A percentile compares a stretch with the other conserved stretches of the same genome.
These are phyloP conservation scores for Nansenia antarctica DNA, from an alignment of 2,113 vertebrate species.

Conservation along the genomic window DNA sequence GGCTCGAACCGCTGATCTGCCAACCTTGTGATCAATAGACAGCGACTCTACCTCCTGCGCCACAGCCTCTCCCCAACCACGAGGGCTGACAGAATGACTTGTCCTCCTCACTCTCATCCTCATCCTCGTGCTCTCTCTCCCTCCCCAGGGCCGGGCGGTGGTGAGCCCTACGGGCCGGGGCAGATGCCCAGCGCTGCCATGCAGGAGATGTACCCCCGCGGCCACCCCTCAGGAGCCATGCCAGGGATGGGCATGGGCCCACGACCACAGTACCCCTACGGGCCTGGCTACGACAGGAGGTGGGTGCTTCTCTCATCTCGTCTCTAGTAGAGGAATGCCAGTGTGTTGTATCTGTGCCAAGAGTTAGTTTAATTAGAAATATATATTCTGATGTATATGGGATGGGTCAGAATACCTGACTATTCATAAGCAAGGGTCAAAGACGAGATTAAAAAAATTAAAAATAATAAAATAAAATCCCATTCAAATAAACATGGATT, in stretches of 20 bases:
- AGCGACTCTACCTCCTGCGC: no score
- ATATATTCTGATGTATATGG: no score
- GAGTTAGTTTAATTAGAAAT: no score
- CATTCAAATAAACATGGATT: no score
- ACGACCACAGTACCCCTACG: slow-evolving; percentile 88
- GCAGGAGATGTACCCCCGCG: slow-evolving; percentile 88
- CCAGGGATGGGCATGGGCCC: slow-evolving; percentile 83
- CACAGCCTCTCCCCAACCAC: no score
- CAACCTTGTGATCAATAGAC: no score
- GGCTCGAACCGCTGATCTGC: no score
- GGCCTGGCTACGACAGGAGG: slow-evolving; percentile 86
- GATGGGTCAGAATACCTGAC: no score
- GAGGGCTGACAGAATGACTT: not conserved
- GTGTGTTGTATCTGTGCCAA: no score
- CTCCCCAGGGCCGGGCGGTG: slow-evolving; percentile 79
- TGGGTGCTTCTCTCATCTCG: slow-evolving; percentile 50
- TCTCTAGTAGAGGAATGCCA: not conserved
- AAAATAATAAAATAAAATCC: no score
- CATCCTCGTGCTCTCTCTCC: slow-evolving; percentile 3
- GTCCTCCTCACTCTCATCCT: not conserved
- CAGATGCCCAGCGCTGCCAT: slow-evolving; percentile 86
- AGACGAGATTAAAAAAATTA: no score
- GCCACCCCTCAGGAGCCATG: slow-evolving; percentile 79
- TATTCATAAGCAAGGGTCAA: no score
- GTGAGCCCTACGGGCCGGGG: slow-evolving; percentile 85